Evolutionary conservation across 2,888 invertebrate genomes (phyloP), one percentile per base, ranked within the genome.

Genomic region (Anoplius nigerrimus): DNA sequence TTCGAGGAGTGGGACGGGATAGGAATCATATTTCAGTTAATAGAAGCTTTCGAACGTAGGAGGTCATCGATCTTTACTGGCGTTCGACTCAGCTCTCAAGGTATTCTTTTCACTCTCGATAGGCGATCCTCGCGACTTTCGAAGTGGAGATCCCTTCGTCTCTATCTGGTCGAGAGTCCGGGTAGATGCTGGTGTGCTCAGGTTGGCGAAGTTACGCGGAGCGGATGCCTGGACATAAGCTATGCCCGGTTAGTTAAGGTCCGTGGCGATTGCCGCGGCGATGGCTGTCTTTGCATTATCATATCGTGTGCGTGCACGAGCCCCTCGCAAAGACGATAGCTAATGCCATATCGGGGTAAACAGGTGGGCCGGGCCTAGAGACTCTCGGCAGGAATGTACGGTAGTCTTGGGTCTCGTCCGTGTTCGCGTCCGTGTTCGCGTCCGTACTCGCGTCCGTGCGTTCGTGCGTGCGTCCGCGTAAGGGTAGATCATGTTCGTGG

Each of bases 311-410:
- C 66, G 53, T 66, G 69, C 61, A 58, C 45, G 60, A 55, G 53
- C 53, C 62, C 53, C 60, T 62, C 34, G 34, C 34, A 34, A 57
- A 53, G 21, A 69, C 65, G 69, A 72, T 69, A 63, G 66, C 70
- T 74, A 74, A 75, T 74, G 64, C 79, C 77, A 81, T 78, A 80
- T 77, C 72, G 72, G 75, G 72, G 66, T 71, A 66, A 75, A 79
- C 79, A 80, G 78, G 76, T 81, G 80, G 75, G 75, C 71, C 66
- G 69, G 65, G 57, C 66, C 21, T 16, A 27, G 48, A 43, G 55
- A 55, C 55, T 27, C 57, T 43, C 21, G n/a, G 15, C 18, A n/a
- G 53, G 22, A 34, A 21, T 52, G 61, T 53, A 61, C 53, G 61
- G 21, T 21, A 61, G 61, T 51, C 42, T 13, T 43, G 16, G 18